Conservation (phyloP, 2,888 invertebrate species). For the Agrochola macilenta region DNA sequence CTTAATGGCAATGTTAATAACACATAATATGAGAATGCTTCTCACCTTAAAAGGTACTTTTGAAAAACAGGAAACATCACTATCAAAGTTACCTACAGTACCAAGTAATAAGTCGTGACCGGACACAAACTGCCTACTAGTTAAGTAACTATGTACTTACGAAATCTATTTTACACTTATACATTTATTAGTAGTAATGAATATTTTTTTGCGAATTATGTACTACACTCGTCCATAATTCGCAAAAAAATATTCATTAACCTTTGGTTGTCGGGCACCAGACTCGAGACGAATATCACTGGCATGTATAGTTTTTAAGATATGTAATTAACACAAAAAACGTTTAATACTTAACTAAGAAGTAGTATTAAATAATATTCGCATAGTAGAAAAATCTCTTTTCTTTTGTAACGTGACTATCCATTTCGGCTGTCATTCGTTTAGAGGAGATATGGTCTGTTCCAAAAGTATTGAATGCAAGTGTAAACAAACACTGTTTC, state of each 20-base stretch:
- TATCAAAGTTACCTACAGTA: not conserved
- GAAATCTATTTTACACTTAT: constrained; percentile 25
- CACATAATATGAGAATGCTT: not conserved
- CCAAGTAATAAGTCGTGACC: constrained; percentile 41
- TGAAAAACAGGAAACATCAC: constrained; percentile 3
- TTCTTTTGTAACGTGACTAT: too few species aligned
- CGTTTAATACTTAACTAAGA: not conserved
- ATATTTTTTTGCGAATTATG: too few species aligned
- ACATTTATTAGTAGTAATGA: constrained; percentile 23
- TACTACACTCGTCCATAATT: not conserved
- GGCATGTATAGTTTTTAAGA: constrained; percentile 14
- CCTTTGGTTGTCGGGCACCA: constrained; percentile 27
- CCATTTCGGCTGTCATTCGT: too few species aligned
- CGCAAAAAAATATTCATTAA: constrained; percentile 50
- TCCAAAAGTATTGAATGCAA: too few species aligned
- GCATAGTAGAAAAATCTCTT: not conserved
- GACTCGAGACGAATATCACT: constrained; percentile 4
- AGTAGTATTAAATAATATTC: not conserved
- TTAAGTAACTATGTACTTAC: not conserved
- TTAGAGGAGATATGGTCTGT: too few species aligned
- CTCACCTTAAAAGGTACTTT: not conserved
- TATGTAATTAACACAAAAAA: constrained; percentile 25
- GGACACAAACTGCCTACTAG: constrained; percentile 11
- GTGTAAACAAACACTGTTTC: too few species aligned
- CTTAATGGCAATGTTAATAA: too few species aligned